Evolutionary conservation across 2,888 invertebrate genomes (phyloP), one percentile per base, ranked within the genome.

Genomic region (Machimus atricapillus): DNA sequence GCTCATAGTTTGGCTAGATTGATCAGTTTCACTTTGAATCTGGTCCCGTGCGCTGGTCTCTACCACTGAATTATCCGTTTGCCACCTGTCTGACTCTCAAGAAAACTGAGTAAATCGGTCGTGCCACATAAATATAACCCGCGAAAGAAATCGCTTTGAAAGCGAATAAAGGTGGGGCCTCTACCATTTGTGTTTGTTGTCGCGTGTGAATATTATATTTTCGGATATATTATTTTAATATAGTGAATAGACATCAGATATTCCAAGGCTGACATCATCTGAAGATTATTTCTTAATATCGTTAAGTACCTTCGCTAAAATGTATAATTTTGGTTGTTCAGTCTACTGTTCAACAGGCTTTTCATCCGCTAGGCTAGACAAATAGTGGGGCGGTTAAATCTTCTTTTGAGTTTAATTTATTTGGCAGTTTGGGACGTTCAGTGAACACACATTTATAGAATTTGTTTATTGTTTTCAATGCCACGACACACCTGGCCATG

Each of bases 11-110:
- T 82, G 31, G 58, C 23, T 82, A 37, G 34, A 66, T 82, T 82
- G 82, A 82, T 82, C 82, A 82, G 82, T 82, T 82, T 66, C 66
- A 82, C 66, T 58, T 58, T 58, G 82, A 58, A 58, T 82, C 82
- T 82, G 23, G 66, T 58, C 58, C 23, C 66, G 82, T 58, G 66
- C 34, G 56, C 81, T 81, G 14, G 46, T 31, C 43, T 46, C 31
- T 31, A 52, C 66, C 58, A 23, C 5, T 19, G 82, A 56, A 23
- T 12, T 46, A 37, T 37, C 8, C 37, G 76, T 76, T 40, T n/a
- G 40, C 34, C 31, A 76, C 27, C 76, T 34, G 34, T 34, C 27
- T 66, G 16, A n/a, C 66, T 34, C 27, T 31, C 12, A 66, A 66
- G 66, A 66, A 58, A 56, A 31, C 58, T 27, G 46, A 23, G 37